A percentile compares a stretch with the other conserved stretches of the same genome.
These are phyloP conservation scores for Macropus fuliginosus DNA, from an alignment of 2,797 vertebrate genomes.

Conservation along the genomic window DNA sequence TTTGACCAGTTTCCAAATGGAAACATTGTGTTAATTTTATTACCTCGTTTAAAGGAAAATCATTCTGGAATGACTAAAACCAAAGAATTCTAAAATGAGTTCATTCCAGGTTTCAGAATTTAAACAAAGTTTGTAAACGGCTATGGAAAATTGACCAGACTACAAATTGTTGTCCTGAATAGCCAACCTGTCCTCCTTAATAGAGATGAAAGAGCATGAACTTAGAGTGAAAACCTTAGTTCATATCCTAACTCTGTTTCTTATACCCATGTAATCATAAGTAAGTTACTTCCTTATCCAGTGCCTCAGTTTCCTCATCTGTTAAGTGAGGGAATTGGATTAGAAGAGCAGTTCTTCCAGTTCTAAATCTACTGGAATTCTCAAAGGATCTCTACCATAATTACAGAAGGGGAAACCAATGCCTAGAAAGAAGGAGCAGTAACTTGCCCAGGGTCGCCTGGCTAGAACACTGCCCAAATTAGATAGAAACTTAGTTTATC, in stretches of 20 bases:
- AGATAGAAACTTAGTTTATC: background rate
- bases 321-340: background rate
- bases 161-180: background rate
- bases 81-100: constrained; percentile 71
- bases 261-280: background rate
- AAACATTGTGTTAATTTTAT: constrained; percentile 80
- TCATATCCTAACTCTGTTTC: background rate
- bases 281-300: background rate
- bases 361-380: background rate
- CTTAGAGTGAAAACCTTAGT: background rate
- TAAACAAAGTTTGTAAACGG: background rate
- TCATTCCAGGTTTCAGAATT: constrained; percentile 63
- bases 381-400: background rate
- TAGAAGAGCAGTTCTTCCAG: background rate
- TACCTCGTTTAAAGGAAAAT: constrained; percentile 66
- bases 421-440: background rate
- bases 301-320: background rate
- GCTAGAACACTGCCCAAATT: background rate
- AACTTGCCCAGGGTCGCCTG: background rate
- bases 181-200: background rate
- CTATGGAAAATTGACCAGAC: background rate
- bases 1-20: constrained; percentile 74
- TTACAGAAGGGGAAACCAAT: background rate
- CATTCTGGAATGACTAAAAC: constrained; percentile 76
- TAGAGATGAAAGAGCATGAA: background rate